Evolutionary conservation across 1,140 invertebrate genomes (phyloP).

Genomic region (Drosophila ercepeae): DNA sequence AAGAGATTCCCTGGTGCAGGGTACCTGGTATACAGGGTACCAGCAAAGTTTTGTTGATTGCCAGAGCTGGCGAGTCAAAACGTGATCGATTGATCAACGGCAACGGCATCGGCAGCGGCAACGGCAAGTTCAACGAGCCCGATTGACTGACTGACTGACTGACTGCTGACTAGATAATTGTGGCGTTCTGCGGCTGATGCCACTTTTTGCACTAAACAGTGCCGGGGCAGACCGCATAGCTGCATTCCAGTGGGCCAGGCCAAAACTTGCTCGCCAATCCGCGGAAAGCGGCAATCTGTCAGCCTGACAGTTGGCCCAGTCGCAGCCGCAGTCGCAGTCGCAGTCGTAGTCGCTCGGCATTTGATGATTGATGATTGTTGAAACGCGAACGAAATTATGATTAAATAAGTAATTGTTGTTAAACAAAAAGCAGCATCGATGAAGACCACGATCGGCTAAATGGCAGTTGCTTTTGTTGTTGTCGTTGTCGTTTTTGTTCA

Average conservation of each 20-base stretch:
- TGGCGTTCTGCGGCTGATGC: constrained; percentile 74
- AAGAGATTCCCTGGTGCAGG: constrained; percentile 3
- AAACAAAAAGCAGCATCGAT: constrained; percentile 66
- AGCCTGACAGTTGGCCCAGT: constrained; percentile 80
- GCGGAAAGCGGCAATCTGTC: constrained; percentile 80
- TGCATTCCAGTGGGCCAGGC: constrained; percentile 61
- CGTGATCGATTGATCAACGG: constrained; percentile 83
- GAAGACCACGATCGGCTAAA: constrained; percentile 53
- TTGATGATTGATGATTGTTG: constrained; percentile 82
- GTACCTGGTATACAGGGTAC: constrained; percentile 29
- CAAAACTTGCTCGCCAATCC: constrained; percentile 38
- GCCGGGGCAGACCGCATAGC: constrained; percentile 59
- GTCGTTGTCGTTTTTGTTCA: not conserved
- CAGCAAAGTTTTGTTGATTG: constrained; percentile 12
- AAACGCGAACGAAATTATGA: constrained; percentile 83
- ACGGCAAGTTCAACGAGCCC: constrained; percentile 79
- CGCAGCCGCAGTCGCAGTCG: constrained; percentile 59
- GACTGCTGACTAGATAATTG: constrained; percentile 83
- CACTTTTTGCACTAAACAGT: constrained; percentile 72
- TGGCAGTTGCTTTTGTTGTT: constrained; percentile 14
- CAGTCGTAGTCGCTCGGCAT: constrained; percentile 45
- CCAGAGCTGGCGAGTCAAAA: constrained; percentile 62
- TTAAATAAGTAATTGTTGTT: constrained; percentile 83
- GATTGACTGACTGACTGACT: constrained; percentile 81
- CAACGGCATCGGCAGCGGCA: constrained; percentile 49